Percentiles rank a stretch among this genome's conserved stretches.
Evolutionary conservation across 2,797 vertebrate species (phyloP).

Genomic region (Crax fasciolata): DNA sequence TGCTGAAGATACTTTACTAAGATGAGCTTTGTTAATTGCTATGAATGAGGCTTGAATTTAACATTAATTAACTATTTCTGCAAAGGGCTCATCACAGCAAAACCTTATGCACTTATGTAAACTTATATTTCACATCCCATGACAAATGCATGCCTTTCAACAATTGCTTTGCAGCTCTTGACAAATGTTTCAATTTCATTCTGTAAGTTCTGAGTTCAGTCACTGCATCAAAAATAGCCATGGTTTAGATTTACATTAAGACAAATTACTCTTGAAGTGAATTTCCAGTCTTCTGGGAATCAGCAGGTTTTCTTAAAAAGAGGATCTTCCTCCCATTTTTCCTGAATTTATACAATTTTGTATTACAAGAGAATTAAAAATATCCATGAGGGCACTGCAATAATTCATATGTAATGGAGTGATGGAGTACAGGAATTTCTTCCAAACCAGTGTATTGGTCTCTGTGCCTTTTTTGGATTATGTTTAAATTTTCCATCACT

Average conservation of each 20-base stretch:
- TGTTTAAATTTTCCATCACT: conserved; percentile 48
- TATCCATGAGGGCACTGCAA: neutral
- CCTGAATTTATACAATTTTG: conserved; percentile 4
- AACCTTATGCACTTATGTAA: conserved; percentile 53
- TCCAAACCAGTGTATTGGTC: conserved; percentile 66
- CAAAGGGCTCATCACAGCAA: conserved; percentile 43
- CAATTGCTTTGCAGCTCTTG: conserved; percentile 51
- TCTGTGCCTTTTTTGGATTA: conserved; percentile 56
- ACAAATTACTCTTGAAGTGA: conserved; percentile 5
- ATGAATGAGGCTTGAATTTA: conserved; percentile 30
- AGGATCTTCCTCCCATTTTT: conserved; percentile 40
- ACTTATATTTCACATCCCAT: conserved; percentile 57
- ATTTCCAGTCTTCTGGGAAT: conserved; percentile 51
- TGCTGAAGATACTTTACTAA: conserved; percentile 27
- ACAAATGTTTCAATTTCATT: conserved; percentile 57
- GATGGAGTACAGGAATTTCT: conserved; percentile 42
- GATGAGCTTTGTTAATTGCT: conserved; percentile 47
- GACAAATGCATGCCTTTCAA: conserved; percentile 37
- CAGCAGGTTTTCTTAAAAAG: conserved; percentile 49
- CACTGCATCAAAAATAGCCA: conserved; percentile 57
- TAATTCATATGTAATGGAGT: conserved; percentile 20
- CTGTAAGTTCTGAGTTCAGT: neutral
- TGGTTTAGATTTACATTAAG: neutral
- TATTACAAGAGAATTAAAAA: conserved; percentile 44
- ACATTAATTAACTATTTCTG: conserved; percentile 58